These are phyloP conservation scores for Heterodera schachtii DNA, from an alignment of 1,140 invertebrate genomes.

Conservation along the genomic window DNA sequence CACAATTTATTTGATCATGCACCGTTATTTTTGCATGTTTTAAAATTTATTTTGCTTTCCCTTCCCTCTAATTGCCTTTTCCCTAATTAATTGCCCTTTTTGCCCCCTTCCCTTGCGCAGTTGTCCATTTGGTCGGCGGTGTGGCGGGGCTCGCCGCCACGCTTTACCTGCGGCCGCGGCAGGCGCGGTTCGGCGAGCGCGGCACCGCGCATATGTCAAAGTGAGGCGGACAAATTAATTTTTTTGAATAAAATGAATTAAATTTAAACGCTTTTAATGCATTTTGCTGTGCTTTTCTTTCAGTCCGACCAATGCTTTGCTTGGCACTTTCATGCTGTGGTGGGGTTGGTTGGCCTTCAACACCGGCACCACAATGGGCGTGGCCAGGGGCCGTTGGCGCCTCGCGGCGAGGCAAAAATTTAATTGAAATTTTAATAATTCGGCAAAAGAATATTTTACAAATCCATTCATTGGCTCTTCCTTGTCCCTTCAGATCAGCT, in stretches of 20 bases:
- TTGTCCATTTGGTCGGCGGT: conserved; percentile 85
- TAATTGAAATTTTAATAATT: too few species aligned
- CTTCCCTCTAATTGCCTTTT: too few species aligned
- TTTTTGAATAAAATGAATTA: background rate
- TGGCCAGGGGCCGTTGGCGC: conserved; percentile 78
- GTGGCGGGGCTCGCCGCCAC: conserved; percentile 81
- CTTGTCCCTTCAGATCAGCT: conserved; percentile 72
- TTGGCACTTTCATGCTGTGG: conserved; percentile 90
- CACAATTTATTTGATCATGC: too few species aligned
- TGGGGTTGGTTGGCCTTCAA: conserved; percentile 84
- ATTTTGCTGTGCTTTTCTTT: conserved; percentile 70
- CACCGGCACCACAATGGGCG: conserved; percentile 75
- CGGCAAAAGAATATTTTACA: too few species aligned
- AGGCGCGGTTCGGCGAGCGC: conserved; percentile 43
- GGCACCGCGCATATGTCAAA: conserved; percentile 30
- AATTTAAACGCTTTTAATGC: background rate
- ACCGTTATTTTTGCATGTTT: too few species aligned
- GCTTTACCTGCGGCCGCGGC: conserved; percentile 82
- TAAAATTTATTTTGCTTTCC: too few species aligned
- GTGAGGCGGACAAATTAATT: background rate
- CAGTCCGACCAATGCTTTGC: conserved; percentile 84
- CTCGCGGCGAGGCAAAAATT: conserved; percentile 75
- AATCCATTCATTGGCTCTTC: too few species aligned
- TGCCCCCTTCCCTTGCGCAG: conserved; percentile 53
- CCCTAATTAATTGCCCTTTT: conserved; percentile 60